phyloP scores from a whole-genome alignment of 2,113 vertebrate species.

The Oncorhynchus kisutch region DNA sequence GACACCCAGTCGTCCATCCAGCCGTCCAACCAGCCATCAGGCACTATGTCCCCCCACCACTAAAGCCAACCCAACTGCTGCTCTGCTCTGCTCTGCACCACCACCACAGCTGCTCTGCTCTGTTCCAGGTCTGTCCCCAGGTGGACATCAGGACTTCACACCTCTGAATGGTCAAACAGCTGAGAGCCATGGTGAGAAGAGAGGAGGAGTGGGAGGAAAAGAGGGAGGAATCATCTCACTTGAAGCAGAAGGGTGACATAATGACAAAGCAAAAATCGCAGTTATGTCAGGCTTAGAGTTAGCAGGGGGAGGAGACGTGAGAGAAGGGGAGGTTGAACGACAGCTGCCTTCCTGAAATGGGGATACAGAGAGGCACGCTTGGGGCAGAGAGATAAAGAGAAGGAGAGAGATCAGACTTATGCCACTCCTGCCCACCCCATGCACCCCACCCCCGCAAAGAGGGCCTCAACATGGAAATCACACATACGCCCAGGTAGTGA shows the following conservation, averaged over 20 bases:
- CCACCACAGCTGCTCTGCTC: conserved; percentile 36
- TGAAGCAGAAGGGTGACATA: conserved; percentile 69
- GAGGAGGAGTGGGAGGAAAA: neutral
- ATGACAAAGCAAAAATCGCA: conserved; percentile 42
- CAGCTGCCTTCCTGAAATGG: conserved; percentile 7
- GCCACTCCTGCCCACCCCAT: too few species aligned
- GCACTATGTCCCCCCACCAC: conserved; percentile 42
- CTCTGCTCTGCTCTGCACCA: conserved; percentile 39
- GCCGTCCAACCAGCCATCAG: conserved; percentile 26
- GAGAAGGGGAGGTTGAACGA: conserved; percentile 52
- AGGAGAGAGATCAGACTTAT: neutral
- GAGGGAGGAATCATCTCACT: conserved; percentile 6
- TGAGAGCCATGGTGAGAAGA: conserved; percentile 7
- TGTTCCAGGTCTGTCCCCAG: conserved; percentile 69
- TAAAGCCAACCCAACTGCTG: conserved; percentile 36
- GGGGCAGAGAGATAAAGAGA: neutral
- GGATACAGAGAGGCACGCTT: neutral
- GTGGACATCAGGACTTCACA: conserved; percentile 67
- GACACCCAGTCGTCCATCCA: conserved; percentile 62
- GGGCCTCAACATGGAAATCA: too few species aligned
- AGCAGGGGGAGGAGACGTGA: conserved; percentile 2
- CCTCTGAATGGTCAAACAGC: conserved; percentile 58
- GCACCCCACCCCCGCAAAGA: too few species aligned
- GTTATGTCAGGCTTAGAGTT: neutral
- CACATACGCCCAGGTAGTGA: too few species aligned